Base-by-base conservation (phyloP, 2,797 vertebrate species). In the Capromys pilorides region DNA sequence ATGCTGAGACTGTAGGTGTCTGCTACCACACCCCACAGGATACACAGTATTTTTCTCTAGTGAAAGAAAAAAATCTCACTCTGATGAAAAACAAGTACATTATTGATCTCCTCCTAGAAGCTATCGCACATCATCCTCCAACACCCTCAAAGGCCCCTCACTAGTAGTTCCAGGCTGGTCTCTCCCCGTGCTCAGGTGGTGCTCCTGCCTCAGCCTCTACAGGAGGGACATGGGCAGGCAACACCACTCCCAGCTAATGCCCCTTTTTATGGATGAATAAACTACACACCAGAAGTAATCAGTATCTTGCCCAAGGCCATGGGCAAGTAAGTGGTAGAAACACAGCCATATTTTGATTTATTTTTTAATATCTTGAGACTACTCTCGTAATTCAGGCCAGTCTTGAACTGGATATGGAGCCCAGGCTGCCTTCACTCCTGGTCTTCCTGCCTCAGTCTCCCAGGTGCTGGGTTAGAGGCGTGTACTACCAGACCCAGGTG, bases 21-120 rank as follows among this genome's bases (percentile, higher is more conserved):
- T 75, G 24, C 24, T 26, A 49, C 41, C 39, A 75, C 24, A 14
- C 41, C 73, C 73, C 5, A 3, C 39, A 94, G 61, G 64, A 95
- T 86, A 84, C 13, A 31, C 39, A 75, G 73, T 28, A 1, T 33
- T 92, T 92, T 86, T 67, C n/a, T 84, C 33, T 10, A 80, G 88
- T 93, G 51, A 92, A 96, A 81, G 49, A 87, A 57, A 92, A 94
- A 94, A 95, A 91, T 80, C n/a, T 45, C 45, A 45, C 45, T 45
- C 45, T 45, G 8, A 26, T 71, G 8, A n/a, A n/a, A n/a, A n/a
- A n/a, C n/a, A n/a, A n/a, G n/a, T n/a, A n/a, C 87, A 93, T 51
- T 49, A 80, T 6, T 93, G 33, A 89, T n/a, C 87, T 87, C 24
- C 33, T 31, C 80, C 62, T 82, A 24, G 8, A 88, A 88, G 19